Percentiles rank a stretch among this genome's conserved stretches.
Evolutionary conservation across 2,113 vertebrate species (phyloP).

Genomic region (Antechinus flavipes): DNA sequence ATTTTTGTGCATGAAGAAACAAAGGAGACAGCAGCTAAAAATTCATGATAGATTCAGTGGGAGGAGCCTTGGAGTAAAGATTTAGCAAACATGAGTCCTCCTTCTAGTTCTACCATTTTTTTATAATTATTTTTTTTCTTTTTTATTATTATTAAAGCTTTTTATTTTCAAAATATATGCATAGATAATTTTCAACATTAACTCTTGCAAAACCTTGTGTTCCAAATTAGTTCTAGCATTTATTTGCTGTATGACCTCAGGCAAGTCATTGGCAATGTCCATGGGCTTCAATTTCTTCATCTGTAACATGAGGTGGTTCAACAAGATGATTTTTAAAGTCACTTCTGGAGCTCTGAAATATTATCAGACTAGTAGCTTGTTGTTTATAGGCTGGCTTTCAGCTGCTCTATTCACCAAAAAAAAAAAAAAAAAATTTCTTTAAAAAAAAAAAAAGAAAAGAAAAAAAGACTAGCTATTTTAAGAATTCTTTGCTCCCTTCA

Average conservation of each 20-base stretch:
- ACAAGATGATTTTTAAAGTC: background rate
- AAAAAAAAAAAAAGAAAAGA: background rate
- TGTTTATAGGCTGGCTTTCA: background rate
- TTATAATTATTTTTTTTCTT: background rate
- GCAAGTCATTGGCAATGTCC: background rate
- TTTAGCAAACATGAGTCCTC: background rate
- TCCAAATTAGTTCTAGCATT: background rate
- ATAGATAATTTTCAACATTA: too few relatives aligned
- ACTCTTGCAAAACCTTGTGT: too few relatives aligned
- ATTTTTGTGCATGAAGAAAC: background rate
- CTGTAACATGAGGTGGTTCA: background rate
- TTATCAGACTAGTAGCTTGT: background rate
- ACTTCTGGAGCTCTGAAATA: background rate
- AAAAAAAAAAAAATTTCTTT: background rate
- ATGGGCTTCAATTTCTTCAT: background rate
- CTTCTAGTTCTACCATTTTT: background rate
- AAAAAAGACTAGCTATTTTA: background rate
- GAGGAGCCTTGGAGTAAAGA: background rate
- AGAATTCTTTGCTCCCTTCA: background rate
- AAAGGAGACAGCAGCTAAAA: background rate
- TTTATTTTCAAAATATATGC: too few relatives aligned
- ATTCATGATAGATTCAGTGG: background rate
- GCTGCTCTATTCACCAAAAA: background rate
- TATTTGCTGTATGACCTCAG: background rate
- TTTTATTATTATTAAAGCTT: too few relatives aligned